Percentiles rank a stretch among this genome's conserved stretches.
Evolutionary conservation across 37 sponge, comb jelly and placozoan genomes (phyloP).

Genomic region (Beroe ovata): DNA sequence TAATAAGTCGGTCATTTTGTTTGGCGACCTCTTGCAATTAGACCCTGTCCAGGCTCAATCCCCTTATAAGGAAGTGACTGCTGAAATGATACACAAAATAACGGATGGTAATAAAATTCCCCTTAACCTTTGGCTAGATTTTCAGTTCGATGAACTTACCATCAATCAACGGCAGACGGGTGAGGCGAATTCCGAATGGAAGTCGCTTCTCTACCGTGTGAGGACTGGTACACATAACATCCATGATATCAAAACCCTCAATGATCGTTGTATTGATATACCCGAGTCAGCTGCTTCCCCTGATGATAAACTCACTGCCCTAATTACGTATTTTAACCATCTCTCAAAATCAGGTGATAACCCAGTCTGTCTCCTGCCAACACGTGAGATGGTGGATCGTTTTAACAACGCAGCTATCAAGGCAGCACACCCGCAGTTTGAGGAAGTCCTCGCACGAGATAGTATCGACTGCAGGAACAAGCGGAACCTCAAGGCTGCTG

Average conservation of each 20-base stretch:
- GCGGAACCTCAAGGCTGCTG: neutral
- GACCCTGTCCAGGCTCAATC: neutral
- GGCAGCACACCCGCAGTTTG: neutral
- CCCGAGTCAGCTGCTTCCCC: neutral
- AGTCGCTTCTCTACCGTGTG: neutral
- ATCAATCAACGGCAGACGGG: conserved; percentile 39
- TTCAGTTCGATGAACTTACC: conserved; percentile 14
- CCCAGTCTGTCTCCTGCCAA: conserved; percentile 4
- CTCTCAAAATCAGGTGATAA: neutral
- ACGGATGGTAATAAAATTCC: neutral
- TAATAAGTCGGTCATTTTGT: conserved; percentile 38
- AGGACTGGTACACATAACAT: neutral
- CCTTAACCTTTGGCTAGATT: conserved; percentile 67
- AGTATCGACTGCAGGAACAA: neutral
- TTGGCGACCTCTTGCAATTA: neutral
- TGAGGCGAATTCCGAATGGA: conserved; percentile 22
- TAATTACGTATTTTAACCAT: neutral
- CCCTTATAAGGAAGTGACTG: neutral
- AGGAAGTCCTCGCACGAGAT: neutral
- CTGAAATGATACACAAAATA: neutral
- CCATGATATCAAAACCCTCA: neutral
- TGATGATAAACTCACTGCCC: neutral
- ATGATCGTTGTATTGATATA: neutral
- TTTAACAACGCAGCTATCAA: neutral
- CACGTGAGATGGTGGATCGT: neutral